These are phyloP conservation scores for Mormyrus hasselquistii DNA, from an alignment of 2,797 vertebrate genomes.

Conservation along the genomic window DNA sequence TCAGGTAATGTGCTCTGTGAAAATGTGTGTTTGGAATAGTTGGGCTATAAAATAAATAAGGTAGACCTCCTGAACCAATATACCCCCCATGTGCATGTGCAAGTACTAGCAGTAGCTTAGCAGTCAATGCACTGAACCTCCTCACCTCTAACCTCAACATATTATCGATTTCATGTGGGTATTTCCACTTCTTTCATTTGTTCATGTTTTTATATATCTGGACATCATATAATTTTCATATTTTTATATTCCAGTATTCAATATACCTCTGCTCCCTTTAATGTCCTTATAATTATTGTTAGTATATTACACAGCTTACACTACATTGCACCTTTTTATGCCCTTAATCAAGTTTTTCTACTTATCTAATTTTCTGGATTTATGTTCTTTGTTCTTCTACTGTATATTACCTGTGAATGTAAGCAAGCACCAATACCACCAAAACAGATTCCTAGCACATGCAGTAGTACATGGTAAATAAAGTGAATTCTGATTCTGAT, in stretches of 20 bases:
- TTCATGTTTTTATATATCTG: not conserved
- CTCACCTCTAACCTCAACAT: not conserved
- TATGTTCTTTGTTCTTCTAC: not conserved
- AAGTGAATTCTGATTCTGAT: not conserved
- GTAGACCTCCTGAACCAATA: not conserved
- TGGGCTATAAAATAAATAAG: conserved; percentile 1
- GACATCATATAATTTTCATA: not conserved
- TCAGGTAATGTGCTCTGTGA: not conserved
- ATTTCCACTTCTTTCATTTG: not conserved
- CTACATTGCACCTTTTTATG: no score
- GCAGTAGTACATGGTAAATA: not conserved
- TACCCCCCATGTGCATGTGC: not conserved
- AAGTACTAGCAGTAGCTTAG: not conserved
- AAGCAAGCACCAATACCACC: not conserved
- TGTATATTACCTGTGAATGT: not conserved
- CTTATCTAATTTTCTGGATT: not conserved
- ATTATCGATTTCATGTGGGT: not conserved
- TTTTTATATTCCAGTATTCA: not conserved
- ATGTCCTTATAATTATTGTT: not conserved
- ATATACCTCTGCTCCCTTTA: not conserved
- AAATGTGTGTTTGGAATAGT: not conserved
- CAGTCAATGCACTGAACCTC: not conserved
- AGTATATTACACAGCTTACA: no score
- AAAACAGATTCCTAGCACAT: not conserved
- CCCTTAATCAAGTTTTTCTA: not conserved